Base-by-base conservation (phyloP, 2,888 invertebrate species). In the Malthinus flaveolus region DNA sequence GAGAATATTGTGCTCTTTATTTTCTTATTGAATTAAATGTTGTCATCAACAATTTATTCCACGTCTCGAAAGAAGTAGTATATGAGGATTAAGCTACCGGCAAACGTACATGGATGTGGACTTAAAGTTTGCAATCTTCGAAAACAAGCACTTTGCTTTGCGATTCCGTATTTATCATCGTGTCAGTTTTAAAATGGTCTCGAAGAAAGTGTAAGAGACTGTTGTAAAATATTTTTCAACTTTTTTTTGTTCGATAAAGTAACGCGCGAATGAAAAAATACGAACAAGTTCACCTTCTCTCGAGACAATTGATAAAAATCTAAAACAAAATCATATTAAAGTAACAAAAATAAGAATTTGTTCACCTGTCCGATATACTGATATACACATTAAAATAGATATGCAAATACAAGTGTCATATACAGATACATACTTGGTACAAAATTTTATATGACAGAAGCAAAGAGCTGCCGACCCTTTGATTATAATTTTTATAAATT, bases 401-500 rank as follows among this genome's bases (percentile, higher is more conserved):
- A 58, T 58, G 58, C 53, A 53, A 58, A 58, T 58, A 39, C 48
- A 58, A 53, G 37, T 44, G 53, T 49, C 45, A 47, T 31, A 35
- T 53, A 46, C 46, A 37, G 9, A 49, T 55, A 49, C 32, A 51
- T 60, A 42, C 39, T 56, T 32, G 36, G 32, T 55, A 56, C 35
- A 56, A 42, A 55, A 60, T 60, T 42, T 44, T 36, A 60, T 60
- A 53, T 53, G 60, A 60, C 60, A 60, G 45, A 51, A 44, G 57
- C 53, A 57, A 51, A 57, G 48, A 61, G 57, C 63, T 57, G 55
- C 57, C 63, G 60, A 55, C 59, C 31, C 53, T 60, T 57, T 48
- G 60, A 63, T 63, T 63, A 63, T 54, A 49, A 63, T 63, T 63
- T 63, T 61, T 63, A 63, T 63, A 61, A 63, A 63, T 63, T 63